Conservation (phyloP, 1,140 invertebrate species). For the Aphelinus atriplicis region DNA sequence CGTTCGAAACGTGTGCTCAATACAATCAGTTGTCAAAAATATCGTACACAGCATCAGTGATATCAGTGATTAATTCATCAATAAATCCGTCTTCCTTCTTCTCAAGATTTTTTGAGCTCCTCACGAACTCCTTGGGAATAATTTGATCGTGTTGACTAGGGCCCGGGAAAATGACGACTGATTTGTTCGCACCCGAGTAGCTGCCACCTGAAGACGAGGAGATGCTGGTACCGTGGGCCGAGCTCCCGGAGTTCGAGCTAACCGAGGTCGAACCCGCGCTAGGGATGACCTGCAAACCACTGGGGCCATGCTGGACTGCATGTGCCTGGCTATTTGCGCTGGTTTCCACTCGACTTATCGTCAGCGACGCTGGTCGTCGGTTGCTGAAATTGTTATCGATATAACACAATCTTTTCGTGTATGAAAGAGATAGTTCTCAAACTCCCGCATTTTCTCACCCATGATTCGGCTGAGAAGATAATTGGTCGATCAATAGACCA, state of each 20-base stretch:
- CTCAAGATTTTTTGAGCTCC: conserved; percentile 37
- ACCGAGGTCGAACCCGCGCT: conserved; percentile 47
- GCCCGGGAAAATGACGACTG: conserved; percentile 43
- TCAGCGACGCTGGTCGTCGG: conserved; percentile 38
- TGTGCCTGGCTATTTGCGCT: conserved; percentile 48
- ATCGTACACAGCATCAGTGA: conserved; percentile 42
- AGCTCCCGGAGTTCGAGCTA: conserved; percentile 44
- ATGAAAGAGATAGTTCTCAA: not conserved
- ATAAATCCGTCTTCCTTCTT: conserved; percentile 28
- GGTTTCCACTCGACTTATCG: conserved; percentile 44
- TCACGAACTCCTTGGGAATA: conserved; percentile 50
- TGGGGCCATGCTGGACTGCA: conserved; percentile 42
- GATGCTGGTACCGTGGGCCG: conserved; percentile 42
- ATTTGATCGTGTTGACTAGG: conserved; percentile 27
- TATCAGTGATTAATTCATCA: conserved; percentile 41
- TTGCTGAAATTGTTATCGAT: not conserved
- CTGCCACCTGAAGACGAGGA: conserved; percentile 43
- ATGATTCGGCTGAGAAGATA: conserved; percentile 44
- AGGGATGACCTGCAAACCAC: conserved; percentile 45
- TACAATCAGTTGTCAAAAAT: conserved; percentile 1
- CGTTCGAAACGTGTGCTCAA: too few relatives aligned
- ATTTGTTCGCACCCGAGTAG: conserved; percentile 40
- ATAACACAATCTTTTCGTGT: not conserved
- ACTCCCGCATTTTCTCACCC: conserved; percentile 27
- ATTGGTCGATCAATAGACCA: conserved; percentile 49